These are phyloP conservation scores for Sebastes cheni DNA, from an alignment of 2,797 vertebrate genomes.

Conservation along the genomic window DNA sequence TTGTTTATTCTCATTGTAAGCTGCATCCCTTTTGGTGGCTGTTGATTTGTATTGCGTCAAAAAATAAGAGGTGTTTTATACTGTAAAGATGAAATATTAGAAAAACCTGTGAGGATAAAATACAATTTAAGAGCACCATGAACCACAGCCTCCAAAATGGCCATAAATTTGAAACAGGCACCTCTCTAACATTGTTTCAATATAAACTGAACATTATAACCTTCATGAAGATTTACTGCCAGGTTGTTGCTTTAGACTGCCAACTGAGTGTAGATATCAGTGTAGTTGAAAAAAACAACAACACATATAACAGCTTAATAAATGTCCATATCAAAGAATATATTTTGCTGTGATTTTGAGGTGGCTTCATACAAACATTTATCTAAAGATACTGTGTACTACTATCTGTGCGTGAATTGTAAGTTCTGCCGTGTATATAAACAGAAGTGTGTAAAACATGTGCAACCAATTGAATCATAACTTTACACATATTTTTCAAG, in stretches of 20 bases:
- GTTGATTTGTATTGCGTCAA: background rate
- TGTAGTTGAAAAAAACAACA: background rate
- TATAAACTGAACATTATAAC: slow-evolving; percentile 6
- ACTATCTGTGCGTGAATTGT: background rate
- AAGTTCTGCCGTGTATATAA: background rate
- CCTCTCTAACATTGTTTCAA: background rate
- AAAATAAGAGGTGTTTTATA: background rate
- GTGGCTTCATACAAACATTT: background rate
- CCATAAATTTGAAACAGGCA: background rate
- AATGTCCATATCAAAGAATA: background rate
- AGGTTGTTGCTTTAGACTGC: background rate
- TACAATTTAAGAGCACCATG: background rate
- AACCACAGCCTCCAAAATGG: background rate
- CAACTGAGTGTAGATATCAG: background rate
- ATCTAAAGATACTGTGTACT: background rate
- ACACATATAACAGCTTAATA: background rate
- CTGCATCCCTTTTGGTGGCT: background rate
- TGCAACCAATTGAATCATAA: background rate
- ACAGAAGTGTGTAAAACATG: background rate
- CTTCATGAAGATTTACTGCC: slow-evolving; percentile 1
- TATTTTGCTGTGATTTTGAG: background rate
- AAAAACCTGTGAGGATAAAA: background rate
- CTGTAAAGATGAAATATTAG: background rate
- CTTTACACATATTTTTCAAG: background rate
- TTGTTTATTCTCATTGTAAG: background rate